phyloP scores from a whole-genome alignment of 2,888 invertebrate species.

The Lepidocyrtinus sp. region DNA sequence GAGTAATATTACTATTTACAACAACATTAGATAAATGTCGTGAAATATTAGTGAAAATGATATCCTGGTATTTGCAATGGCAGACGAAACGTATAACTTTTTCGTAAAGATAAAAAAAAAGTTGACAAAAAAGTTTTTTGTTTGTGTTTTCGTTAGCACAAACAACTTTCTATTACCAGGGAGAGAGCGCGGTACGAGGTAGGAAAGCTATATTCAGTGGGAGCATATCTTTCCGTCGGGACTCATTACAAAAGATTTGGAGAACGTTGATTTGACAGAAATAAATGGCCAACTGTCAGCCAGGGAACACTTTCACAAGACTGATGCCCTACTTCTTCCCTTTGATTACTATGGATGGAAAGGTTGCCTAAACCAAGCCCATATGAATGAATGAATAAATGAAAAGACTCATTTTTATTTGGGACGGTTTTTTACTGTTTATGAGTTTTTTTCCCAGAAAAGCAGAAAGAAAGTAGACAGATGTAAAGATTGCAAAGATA shows the following conservation, averaged over 20 bases:
- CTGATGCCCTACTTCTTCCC: constrained; percentile 58
- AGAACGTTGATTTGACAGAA: constrained; percentile 61
- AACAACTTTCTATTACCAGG: too few species aligned
- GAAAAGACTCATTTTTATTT: constrained; percentile 47
- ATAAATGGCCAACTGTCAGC: constrained; percentile 61
- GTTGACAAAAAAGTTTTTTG: neutral
- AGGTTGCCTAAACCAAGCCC: neutral
- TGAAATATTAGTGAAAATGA: neutral
- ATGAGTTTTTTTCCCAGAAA: constrained; percentile 38
- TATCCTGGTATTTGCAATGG: neutral
- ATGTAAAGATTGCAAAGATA: constrained; percentile 5
- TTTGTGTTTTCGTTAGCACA: neutral
- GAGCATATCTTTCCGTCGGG: constrained; percentile 56
- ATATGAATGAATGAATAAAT: constrained; percentile 45
- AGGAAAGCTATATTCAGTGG: neutral
- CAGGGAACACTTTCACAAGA: constrained; percentile 59
- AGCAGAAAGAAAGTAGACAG: neutral
- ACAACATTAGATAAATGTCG: too few species aligned
- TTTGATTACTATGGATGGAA: constrained; percentile 53
- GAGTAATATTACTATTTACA: too few species aligned
- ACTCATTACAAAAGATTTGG: constrained; percentile 62
- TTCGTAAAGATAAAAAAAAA: neutral
- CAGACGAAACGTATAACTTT: neutral
- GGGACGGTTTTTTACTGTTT: constrained; percentile 51
- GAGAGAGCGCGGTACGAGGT: neutral